phyloP scores from a whole-genome alignment of 2,797 vertebrate species.

The Lacerta agilis region DNA sequence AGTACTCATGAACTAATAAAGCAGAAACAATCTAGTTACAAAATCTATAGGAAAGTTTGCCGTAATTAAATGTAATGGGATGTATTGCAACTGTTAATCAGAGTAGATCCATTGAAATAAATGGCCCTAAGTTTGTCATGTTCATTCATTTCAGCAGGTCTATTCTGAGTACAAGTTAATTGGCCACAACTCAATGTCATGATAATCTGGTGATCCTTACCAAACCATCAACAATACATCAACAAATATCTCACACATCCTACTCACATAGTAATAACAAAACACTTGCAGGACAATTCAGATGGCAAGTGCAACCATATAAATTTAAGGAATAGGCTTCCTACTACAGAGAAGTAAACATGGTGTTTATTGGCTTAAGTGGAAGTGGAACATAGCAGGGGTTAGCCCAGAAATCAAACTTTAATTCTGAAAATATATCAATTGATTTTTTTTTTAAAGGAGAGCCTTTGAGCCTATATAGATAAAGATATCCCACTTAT shows the following conservation, averaged over 20 bases:
- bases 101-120: no score
- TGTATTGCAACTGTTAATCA: no score
- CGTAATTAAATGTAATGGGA: conserved; percentile 42
- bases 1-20: conserved; percentile 10
- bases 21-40: conserved; percentile 12
- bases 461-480: background rate
- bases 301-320: background rate
- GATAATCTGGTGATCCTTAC: conserved; percentile 41
- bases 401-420: background rate
- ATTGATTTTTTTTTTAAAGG: no score
- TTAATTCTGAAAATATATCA: background rate
- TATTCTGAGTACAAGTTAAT: no score
- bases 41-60: conserved; percentile 14
- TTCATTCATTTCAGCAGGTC: no score
- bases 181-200: background rate
- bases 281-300: background rate
- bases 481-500: background rate
- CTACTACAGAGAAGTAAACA: background rate
- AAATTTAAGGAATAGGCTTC: background rate
- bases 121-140: no score
- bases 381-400: background rate
- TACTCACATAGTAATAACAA: background rate
- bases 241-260: background rate
- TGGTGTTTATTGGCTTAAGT: background rate
- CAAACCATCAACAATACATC: conserved; percentile 23